A percentile compares a stretch with the other conserved stretches of the same genome.
phyloP scores from a whole-genome alignment of 1,140 invertebrate species.

The Atopsyche davidsoni region DNA sequence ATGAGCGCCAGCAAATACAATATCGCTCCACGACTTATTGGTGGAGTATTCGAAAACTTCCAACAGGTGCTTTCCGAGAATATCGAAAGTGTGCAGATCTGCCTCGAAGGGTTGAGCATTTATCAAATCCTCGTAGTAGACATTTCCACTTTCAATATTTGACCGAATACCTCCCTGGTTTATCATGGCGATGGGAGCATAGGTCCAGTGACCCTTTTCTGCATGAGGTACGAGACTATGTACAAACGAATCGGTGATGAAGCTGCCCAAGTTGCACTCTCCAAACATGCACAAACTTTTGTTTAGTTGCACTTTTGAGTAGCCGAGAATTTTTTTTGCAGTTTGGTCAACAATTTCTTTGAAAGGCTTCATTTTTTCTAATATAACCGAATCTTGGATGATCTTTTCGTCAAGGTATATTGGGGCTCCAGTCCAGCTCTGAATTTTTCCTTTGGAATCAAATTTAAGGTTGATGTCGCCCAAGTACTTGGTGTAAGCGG shows the following conservation, averaged over 20 bases:
- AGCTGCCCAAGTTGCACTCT: constrained; percentile 73
- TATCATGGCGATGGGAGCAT: constrained; percentile 10
- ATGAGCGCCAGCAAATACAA: constrained; percentile 39
- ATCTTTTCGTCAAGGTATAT: constrained; percentile 61
- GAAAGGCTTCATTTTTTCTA: constrained; percentile 53
- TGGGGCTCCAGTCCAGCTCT: constrained; percentile 63
- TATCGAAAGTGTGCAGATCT: constrained; percentile 51
- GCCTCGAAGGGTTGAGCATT: constrained; percentile 60
- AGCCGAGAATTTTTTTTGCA: constrained; percentile 50
- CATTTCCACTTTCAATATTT: constrained; percentile 10
- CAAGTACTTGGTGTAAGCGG: constrained; percentile 64
- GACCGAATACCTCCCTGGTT: constrained; percentile 18
- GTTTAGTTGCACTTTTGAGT: constrained; percentile 51
- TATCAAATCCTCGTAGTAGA: constrained; percentile 56
- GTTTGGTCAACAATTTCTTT: constrained; percentile 50
- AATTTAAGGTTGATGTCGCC: constrained; percentile 69
- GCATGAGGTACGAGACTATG: constrained; percentile 37
- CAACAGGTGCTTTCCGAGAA: constrained; percentile 52
- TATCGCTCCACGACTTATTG: constrained; percentile 23
- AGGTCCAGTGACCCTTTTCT: constrained; percentile 13
- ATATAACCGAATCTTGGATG: constrained; percentile 42
- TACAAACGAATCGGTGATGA: constrained; percentile 67
- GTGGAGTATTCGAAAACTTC: constrained; percentile 51
- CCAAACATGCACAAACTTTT: constrained; percentile 49
- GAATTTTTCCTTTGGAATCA: constrained; percentile 61